Conservation (phyloP, 2,113 vertebrate genomes). For the Stegastes partitus region DNA sequence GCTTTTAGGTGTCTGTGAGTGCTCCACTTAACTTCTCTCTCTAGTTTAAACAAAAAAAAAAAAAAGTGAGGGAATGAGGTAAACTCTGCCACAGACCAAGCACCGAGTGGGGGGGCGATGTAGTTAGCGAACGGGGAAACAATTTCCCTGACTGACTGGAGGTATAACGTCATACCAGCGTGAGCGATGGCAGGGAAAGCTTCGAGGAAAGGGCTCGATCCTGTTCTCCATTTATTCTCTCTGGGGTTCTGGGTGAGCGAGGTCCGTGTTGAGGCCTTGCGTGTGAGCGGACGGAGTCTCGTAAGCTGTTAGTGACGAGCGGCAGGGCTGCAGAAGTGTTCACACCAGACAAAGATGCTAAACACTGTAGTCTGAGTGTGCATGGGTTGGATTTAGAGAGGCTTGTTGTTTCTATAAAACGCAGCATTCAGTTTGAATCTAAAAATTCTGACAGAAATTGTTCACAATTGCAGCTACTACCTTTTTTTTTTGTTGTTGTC, state of each 20-base stretch:
- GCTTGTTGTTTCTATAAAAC: neutral
- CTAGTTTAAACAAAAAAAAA: constrained; percentile 55
- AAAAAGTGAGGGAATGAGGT: constrained; percentile 11
- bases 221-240: constrained; percentile 36
- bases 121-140: constrained; percentile 15
- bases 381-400: neutral
- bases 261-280: constrained; percentile 14
- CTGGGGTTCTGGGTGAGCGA: constrained; percentile 1
- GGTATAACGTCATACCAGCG: constrained; percentile 40
- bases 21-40: constrained; percentile 31
- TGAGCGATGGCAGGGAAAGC: constrained; percentile 57
- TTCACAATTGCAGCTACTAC: neutral
- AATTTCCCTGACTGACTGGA: constrained; percentile 17
- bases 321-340: constrained; percentile 24
- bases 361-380: neutral
- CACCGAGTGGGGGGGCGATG: no score
- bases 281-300: constrained; percentile 13
- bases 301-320: constrained; percentile 62
- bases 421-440: no score
- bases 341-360: constrained; percentile 17
- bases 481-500: neutral
- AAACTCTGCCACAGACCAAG: no score
- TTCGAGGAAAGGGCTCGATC: constrained; percentile 22
- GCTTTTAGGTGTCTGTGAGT: constrained; percentile 20
- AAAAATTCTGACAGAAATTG: neutral